Evolutionary conservation across 2,113 vertebrate genomes (phyloP).

Genomic region (Alces alces): DNA sequence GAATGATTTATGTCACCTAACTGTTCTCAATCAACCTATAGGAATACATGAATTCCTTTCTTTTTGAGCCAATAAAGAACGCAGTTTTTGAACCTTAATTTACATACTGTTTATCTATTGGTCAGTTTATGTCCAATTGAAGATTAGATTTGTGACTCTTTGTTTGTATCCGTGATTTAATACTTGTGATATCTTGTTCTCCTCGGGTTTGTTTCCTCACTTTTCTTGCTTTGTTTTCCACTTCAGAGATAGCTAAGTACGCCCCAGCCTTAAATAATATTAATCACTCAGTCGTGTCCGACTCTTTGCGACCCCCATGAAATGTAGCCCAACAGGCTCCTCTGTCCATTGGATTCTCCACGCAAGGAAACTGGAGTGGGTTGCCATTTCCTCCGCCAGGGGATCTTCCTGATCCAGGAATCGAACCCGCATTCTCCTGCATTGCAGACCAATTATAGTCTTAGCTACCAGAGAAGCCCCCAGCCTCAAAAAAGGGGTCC

Average conservation of each 20-base stretch:
- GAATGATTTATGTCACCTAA: accelerated
- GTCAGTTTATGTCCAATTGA: neutral
- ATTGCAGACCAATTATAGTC: neutral
- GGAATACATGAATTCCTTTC: accelerated
- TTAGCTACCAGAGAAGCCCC: neutral
- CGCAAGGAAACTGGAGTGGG: neutral
- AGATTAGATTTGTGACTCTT: too few relatives aligned
- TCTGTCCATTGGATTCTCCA: neutral
- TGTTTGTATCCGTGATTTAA: accelerated
- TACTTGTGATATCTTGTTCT: neutral
- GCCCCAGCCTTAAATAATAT: neutral
- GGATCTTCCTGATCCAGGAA: neutral
- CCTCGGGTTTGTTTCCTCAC: accelerated
- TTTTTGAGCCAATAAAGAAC: neutral
- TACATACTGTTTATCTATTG: neutral
- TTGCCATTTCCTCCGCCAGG: neutral
- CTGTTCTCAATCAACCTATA: neutral
- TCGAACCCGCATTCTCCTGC: accelerated
- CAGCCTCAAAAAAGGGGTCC: neutral
- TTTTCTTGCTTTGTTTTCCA: neutral
- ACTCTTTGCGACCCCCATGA: neutral
- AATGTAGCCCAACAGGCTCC: neutral
- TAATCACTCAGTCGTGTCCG: neutral
- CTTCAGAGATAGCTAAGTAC: accelerated
- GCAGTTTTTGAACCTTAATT: neutral